Evolutionary conservation across 1,140 invertebrate genomes (phyloP).

Genomic region (Drosophila pectinifera): DNA sequence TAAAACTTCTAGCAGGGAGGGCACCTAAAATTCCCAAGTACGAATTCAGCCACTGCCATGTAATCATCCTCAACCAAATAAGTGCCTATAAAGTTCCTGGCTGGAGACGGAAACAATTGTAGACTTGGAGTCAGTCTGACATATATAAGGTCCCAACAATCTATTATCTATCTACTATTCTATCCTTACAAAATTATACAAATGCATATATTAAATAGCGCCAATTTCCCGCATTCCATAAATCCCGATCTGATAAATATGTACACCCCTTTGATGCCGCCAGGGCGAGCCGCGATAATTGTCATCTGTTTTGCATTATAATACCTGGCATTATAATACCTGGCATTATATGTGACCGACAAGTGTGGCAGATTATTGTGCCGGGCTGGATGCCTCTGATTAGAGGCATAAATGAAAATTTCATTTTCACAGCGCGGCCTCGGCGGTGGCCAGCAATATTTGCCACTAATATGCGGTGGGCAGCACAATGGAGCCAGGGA

Average conservation of each 20-base stretch:
- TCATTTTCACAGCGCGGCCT: slow-evolving; percentile 53
- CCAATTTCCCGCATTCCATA: neutral
- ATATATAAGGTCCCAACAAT: too few species aligned
- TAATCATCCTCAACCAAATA: too few species aligned
- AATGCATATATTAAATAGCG: neutral
- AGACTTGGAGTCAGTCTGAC: too few species aligned
- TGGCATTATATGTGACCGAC: slow-evolving; percentile 10
- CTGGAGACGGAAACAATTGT: too few species aligned
- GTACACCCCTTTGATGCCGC: slow-evolving; percentile 14
- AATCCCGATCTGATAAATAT: slow-evolving; percentile 5
- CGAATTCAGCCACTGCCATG: too few species aligned
- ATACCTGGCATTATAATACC: slow-evolving; percentile 51
- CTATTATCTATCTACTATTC: too few species aligned
- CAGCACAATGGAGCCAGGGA: slow-evolving; percentile 51
- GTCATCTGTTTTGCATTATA: slow-evolving; percentile 62
- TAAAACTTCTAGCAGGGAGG: too few species aligned
- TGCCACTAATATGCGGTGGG: slow-evolving; percentile 73
- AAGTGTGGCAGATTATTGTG: slow-evolving; percentile 51
- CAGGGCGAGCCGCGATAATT: slow-evolving; percentile 44
- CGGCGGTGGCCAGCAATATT: slow-evolving; percentile 69
- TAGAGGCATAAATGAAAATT: slow-evolving; percentile 62
- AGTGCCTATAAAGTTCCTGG: too few species aligned
- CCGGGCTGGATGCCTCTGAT: slow-evolving; percentile 29
- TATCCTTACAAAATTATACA: too few species aligned
- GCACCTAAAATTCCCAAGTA: too few species aligned